Evolutionary conservation across 1,140 invertebrate genomes (phyloP).

Genomic region (Pollicipes pollicipes): DNA sequence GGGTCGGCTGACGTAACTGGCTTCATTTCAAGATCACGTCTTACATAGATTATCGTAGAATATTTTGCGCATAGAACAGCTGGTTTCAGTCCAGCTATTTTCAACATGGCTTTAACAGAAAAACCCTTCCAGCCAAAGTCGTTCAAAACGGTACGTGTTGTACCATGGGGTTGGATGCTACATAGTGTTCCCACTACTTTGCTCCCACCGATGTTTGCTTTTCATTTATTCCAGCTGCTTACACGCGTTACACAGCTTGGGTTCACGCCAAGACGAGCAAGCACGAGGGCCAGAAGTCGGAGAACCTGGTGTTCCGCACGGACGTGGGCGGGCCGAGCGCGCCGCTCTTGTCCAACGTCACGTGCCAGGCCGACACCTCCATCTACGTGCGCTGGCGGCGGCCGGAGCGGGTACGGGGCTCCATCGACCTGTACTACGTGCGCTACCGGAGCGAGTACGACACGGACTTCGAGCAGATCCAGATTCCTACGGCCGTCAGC

Average conservation of each 20-base stretch:
- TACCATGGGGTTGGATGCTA: no score
- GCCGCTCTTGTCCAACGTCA: slow-evolving; percentile 56
- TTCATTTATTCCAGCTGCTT: no score
- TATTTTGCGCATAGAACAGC: no score
- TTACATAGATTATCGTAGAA: no score
- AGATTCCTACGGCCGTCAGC: slow-evolving; percentile 25
- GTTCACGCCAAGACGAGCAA: slow-evolving; percentile 54
- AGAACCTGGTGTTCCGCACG: slow-evolving; percentile 47
- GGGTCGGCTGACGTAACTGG: no score
- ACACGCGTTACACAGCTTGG: slow-evolving; percentile 41
- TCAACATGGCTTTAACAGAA: no score
- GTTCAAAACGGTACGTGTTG: no score
- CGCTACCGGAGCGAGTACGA: slow-evolving; percentile 33
- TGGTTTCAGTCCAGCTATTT: no score
- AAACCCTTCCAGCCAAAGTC: no score
- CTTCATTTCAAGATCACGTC: no score
- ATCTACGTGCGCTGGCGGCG: slow-evolving; percentile 60
- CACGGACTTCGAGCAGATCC: slow-evolving; percentile 21
- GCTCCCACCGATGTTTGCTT: no score
- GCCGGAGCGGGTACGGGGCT: slow-evolving; percentile 48
- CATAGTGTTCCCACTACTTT: no score
- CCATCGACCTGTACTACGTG: slow-evolving; percentile 61
- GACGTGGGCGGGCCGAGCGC: slow-evolving; percentile 60
- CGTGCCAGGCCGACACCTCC: slow-evolving; percentile 52
- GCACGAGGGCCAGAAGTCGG: slow-evolving; percentile 50